Evolutionary conservation across 2,797 vertebrate genomes (phyloP), one percentile per base, ranked within the genome.

Genomic region (Acipenser ruthenus): DNA sequence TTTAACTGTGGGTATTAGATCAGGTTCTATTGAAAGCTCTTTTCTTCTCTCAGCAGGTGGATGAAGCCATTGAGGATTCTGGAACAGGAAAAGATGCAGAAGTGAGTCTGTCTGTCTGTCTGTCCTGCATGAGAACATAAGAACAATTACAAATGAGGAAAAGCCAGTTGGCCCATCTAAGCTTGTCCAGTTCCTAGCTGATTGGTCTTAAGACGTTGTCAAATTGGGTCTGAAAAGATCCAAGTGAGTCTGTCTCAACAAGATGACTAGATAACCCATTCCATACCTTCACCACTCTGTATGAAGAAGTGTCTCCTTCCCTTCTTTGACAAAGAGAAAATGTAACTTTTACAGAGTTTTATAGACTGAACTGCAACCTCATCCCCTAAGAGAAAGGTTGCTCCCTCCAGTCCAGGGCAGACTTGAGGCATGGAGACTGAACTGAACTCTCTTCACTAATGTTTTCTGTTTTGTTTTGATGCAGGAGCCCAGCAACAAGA

Each of bases 401-500:
- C 37, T 37, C 37, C 37, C 37, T 37, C 5, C 37, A 37, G 37
- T 37, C 37, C 37, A 37, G 1, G 37, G 37, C 37, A 37, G 5
- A 37, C 37, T 37, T 37, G 37, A 37, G 37, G 37, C 37, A 37
- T 37, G 37, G 5, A 37, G 37, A 37, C 37, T 37, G 37, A 37
- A 37, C 4, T 37, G 37, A 37, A 37, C 4, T 37, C 37, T 4
- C 3, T 37, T 37, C 3, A 37, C 37, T 5, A 37, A 37, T 37
- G 37, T 53, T 8, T 70, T 10, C 62, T 71, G 63, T 55, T 48
- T 67, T 6, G 47, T 48, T 58, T 59, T 0, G 18, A 58, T 66
- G 6, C 50, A 93, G 92, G 92, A 91, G 69, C 92, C 92, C 62
- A 87, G 88, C 59, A 83, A 83, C 65, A 93, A 93, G 78, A 82